A percentile compares a stretch with the other conserved stretches of the same genome.
phyloP scores from a whole-genome alignment of 2,888 invertebrate genomes.

The Hydrotaea cyrtoneurina region DNA sequence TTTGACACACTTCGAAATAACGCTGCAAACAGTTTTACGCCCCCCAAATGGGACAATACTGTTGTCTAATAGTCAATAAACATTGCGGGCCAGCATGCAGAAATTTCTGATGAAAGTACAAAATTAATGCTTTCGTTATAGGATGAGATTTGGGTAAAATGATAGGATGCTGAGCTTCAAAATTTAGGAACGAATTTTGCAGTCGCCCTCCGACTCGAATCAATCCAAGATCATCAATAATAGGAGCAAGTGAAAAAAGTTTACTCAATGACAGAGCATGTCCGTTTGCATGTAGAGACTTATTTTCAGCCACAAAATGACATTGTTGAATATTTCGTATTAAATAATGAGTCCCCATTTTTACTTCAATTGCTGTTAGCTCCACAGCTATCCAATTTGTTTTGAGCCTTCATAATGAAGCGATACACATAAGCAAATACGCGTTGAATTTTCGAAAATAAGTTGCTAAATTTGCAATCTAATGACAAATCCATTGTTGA shows the following conservation, averaged over 20 bases:
- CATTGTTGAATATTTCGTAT: background rate
- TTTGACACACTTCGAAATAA: conserved; percentile 34
- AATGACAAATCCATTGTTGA: background rate
- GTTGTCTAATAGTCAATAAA: conserved; percentile 6
- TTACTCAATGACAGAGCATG: too few species aligned
- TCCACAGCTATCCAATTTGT: background rate
- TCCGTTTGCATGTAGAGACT: too few species aligned
- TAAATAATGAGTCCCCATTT: background rate
- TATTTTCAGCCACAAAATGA: background rate
- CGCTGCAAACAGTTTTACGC: conserved; percentile 29
- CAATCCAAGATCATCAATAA: background rate
- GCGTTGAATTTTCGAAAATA: background rate
- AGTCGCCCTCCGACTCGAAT: background rate
- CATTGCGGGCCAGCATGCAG: conserved; percentile 49
- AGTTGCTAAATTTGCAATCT: background rate
- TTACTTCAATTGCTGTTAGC: too few species aligned
- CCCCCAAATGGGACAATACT: conserved; percentile 57
- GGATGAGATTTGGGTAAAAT: conserved; percentile 31
- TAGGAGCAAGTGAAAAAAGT: background rate
- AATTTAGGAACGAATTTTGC: background rate
- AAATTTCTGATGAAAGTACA: conserved; percentile 7
- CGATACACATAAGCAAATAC: background rate
- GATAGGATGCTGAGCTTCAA: conserved; percentile 22
- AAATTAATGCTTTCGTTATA: background rate
- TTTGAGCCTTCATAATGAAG: too few species aligned